Base-by-base conservation (phyloP, 2,797 vertebrate genomes). In the Bryconaethiops microstoma region DNA sequence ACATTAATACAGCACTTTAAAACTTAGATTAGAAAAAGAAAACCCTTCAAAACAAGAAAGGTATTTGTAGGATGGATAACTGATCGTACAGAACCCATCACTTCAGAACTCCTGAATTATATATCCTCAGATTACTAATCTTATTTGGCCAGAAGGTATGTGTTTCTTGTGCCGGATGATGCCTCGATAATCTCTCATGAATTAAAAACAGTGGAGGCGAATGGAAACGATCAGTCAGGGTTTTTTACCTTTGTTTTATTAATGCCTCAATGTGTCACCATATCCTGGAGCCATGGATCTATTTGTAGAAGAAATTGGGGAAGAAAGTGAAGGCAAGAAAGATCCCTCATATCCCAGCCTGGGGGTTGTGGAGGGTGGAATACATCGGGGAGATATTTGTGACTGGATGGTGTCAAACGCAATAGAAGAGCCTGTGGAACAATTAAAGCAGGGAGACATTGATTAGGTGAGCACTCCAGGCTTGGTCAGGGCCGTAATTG, bases 151-250 rank as follows among this genome's bases (percentile, higher is more conserved):
- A 86, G 85, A 89, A 91, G 77, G 82, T 84, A 87, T 93, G 86
- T 88, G 84, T 88, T 87, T 90, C 89, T 84, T 84, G 88, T 82
- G 80, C 86, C 86, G 88, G 64, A 81, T 80, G 90, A 92, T 91
- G 93, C 92, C 94, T 92, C 91, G 93, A 94, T 94, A 93, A 93
- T 86, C 84, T 89, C 86, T 88, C 88, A 96, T 97, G 91, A 95
- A 96, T 97, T 95, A 97, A 96, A 93, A 87, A 97, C 95, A 91
- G 55, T 8, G 52, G 83, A 89, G 89, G 81, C 80, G 74, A 74
- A 78, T 87, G 86, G 65, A 83, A 79, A 83, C 79, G 79, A 76
- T 5, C 12, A 73, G 68, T 74, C 35, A 81, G 86, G 87, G 77
- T 59, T 68, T 82, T 88, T 82, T 8, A 78, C 60, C 50, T 17